Evolutionary conservation across 2,797 vertebrate species (phyloP).

Genomic region (Sebastes oblongus): DNA sequence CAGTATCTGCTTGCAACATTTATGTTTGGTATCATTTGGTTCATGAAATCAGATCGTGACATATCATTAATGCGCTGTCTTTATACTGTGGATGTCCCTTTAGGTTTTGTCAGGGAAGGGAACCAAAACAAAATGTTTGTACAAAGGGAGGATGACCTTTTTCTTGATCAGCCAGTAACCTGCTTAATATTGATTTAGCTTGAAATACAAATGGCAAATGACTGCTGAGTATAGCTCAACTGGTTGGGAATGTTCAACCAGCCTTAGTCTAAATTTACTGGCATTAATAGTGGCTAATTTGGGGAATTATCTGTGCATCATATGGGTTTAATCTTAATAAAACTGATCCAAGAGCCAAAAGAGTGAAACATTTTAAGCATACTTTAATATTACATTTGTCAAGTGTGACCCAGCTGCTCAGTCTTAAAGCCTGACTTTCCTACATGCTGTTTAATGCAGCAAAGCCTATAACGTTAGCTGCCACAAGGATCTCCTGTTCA

Average conservation of each 20-base stretch:
- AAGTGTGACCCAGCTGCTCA: not conserved
- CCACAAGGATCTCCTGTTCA: constrained; percentile 61
- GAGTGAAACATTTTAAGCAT: not conserved
- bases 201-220: not conserved
- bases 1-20: not conserved
- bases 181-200: not conserved
- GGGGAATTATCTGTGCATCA: not conserved
- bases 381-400: not conserved
- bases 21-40: not conserved
- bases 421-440: not conserved
- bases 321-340: not conserved
- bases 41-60: not conserved
- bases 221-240: too few species aligned
- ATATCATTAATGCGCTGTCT: not conserved
- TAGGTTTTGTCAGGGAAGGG: not conserved
- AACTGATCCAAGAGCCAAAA: not conserved
- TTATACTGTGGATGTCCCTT: not conserved
- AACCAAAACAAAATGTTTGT: not conserved
- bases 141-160: not conserved
- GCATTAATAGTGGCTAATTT: not conserved
- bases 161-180: not conserved
- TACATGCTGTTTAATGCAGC: constrained; percentile 3
- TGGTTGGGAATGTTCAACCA: not conserved
- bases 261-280: not conserved
- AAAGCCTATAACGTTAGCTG: not conserved